Evolutionary conservation across 2,888 invertebrate genomes (phyloP).

Genomic region (Watsonalla cultraria): DNA sequence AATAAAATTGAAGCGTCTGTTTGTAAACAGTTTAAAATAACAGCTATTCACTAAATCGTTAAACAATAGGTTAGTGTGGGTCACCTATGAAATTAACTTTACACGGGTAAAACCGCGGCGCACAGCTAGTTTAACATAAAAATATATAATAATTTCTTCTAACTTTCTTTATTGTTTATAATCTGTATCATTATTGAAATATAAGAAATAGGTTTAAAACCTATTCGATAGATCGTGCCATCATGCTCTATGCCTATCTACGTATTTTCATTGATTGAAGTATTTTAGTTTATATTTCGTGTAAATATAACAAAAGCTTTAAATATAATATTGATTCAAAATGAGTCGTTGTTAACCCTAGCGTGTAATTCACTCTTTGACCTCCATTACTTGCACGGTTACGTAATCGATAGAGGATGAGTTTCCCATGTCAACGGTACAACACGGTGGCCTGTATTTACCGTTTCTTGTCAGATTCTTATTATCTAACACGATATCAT

Average conservation of each 20-base stretch:
- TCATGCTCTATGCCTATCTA: background rate
- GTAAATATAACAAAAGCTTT: too few relatives aligned
- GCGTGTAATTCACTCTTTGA: conserved; percentile 52
- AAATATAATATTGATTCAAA: too few relatives aligned
- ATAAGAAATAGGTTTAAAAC: conserved; percentile 10
- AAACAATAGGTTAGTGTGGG: too few relatives aligned
- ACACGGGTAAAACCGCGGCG: too few relatives aligned
- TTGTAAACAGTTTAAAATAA: too few relatives aligned
- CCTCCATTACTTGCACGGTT: conserved; percentile 41
- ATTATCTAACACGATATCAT: conserved; percentile 2
- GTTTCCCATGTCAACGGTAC: conserved; percentile 38
- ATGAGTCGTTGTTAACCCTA: conserved; percentile 12
- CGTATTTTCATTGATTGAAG: conserved; percentile 20
- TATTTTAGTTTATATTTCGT: too few relatives aligned
- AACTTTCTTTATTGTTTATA: too few relatives aligned
- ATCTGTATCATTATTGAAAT: conserved; percentile 24
- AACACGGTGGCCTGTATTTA: conserved; percentile 7
- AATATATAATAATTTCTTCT: too few relatives aligned
- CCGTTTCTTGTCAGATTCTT: conserved; percentile 2
- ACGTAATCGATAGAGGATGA: conserved; percentile 30
- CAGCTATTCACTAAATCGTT: too few relatives aligned
- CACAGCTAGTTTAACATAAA: too few relatives aligned
- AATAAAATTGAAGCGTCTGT: too few relatives aligned
- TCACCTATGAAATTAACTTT: too few relatives aligned
- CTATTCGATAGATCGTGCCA: background rate